Evolutionary conservation across 1,140 invertebrate genomes (phyloP).

Genomic region (Drosophila parabipectinata): DNA sequence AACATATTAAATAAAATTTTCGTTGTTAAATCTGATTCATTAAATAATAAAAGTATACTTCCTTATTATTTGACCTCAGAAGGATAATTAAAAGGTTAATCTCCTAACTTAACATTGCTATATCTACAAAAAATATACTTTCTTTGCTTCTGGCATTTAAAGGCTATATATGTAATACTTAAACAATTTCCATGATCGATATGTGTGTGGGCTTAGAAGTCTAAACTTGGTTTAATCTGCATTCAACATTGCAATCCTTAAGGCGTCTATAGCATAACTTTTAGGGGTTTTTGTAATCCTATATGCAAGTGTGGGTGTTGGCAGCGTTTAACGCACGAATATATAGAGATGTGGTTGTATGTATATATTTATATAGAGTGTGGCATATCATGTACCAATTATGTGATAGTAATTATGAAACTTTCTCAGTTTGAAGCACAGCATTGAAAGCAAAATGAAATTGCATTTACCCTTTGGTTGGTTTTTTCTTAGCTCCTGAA

Average conservation of each 20-base stretch:
- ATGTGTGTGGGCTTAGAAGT: constrained; percentile 55
- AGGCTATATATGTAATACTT: constrained; percentile 22
- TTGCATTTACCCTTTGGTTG: constrained; percentile 58
- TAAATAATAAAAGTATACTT: too few relatives aligned
- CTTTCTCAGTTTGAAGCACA: constrained; percentile 55
- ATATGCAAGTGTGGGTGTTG: constrained; percentile 24
- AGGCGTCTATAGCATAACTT: constrained; percentile 54
- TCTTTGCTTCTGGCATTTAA: not conserved
- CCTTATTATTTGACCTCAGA: too few relatives aligned
- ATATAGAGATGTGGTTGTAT: constrained; percentile 42
- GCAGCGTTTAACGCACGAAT: constrained; percentile 69
- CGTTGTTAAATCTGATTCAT: not conserved
- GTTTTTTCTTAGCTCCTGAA: constrained; percentile 36
- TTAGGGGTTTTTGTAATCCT: constrained; percentile 24
- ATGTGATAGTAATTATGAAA: constrained; percentile 40
- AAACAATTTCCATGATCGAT: constrained; percentile 67
- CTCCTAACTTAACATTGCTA: not conserved
- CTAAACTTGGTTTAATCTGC: constrained; percentile 34
- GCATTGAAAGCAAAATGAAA: constrained; percentile 62
- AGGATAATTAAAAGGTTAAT: too few relatives aligned
- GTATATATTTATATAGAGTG: constrained; percentile 5
- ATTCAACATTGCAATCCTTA: constrained; percentile 63
- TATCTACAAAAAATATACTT: constrained; percentile 26
- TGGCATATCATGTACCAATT: constrained; percentile 18
- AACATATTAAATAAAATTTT: not conserved